Percentiles rank a stretch among this genome's conserved stretches.
Conservation (phyloP, 2,113 vertebrate species). For the Psettodes erumei region DNA sequence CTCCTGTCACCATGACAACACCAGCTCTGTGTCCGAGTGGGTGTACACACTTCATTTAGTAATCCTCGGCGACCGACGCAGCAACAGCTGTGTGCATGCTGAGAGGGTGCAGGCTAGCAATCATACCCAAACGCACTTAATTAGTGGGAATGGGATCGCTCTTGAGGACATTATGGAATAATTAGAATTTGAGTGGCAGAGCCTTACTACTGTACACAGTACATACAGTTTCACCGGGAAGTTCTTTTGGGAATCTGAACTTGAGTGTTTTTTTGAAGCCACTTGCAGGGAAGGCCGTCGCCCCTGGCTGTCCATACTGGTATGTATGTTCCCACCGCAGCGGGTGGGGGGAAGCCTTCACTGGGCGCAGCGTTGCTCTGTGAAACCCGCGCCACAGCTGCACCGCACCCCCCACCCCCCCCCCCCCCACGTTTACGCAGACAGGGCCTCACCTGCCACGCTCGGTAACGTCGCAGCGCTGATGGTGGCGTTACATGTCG, state of each 20-base stretch:
- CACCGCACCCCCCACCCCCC: too few relatives aligned
- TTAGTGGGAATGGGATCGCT: constrained; percentile 58
- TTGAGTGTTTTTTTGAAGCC: too few relatives aligned
- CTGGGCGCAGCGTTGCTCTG: not conserved
- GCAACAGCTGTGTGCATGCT: constrained; percentile 73
- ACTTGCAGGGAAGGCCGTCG: too few relatives aligned
- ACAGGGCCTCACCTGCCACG: constrained; percentile 37
- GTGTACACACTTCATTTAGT: constrained; percentile 80
- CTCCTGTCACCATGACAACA: constrained; percentile 85
- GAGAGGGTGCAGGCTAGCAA: constrained; percentile 69
- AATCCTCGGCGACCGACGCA: constrained; percentile 72
- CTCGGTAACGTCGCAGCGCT: constrained; percentile 32
- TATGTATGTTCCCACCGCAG: not conserved
- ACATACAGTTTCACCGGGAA: not conserved
- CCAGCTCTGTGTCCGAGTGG: constrained; percentile 77
- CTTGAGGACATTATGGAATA: constrained; percentile 51
- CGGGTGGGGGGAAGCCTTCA: not conserved
- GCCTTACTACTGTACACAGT: constrained; percentile 9
- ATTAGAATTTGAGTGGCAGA: constrained; percentile 41
- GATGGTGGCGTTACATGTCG: constrained; percentile 57
- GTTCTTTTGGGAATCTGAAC: too few relatives aligned
- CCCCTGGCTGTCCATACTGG: too few relatives aligned
- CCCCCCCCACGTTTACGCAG: constrained; percentile 6
- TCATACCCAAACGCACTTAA: constrained; percentile 68
- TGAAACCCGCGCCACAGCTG: not conserved